Evolutionary conservation across 53 echinoderm and acorn worm species (phyloP), one percentile per base, ranked within the genome.

Genomic region (Antedon mediterranea): DNA sequence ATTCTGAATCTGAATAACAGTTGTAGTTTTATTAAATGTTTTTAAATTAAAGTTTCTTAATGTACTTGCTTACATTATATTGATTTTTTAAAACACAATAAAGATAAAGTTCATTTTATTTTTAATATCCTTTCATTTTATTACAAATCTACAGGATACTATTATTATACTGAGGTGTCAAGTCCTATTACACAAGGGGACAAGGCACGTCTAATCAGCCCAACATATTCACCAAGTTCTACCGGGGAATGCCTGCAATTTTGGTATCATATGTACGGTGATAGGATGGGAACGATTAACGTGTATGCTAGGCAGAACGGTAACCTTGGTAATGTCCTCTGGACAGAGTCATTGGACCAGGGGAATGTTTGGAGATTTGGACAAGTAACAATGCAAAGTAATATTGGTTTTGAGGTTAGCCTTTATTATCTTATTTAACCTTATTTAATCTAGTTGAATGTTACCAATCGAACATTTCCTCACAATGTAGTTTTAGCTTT

Each of bases 161-260:
- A 85, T 74, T 86, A 83, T 27, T 90, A 82, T 73, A 86, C 85
- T 29, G 87, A 83, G 30, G 86, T 86, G 11, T 86, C 90, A 13
- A 74, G 73, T n/a, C 86, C 88, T 0, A 75, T 71, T 8, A 74
- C 77, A 0, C 43, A 76, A 1, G 80, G 75, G 8, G 77, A 85
- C 37, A 71, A 31, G 28, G 85, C 85, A 44, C 28, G 76, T 43
- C 75, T 85, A 71, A 76, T 76, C 81, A 80, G 80, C 0, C 80
- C 80, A 31, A 34, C 37, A 71, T 81, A 77, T 77, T 43, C 43
- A 28, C 42, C 85, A 20, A 71, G 76, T 29, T 77, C 71, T 14
- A 76, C 74, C n/a, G 87, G 87, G 4, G 87, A 86, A 34, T 86
- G 87, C 34, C 70, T 86, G 0, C 43, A 86, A 44, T 86, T 86